phyloP scores from a whole-genome alignment of 2,888 invertebrate species.

The Plagiodera versicolora region DNA sequence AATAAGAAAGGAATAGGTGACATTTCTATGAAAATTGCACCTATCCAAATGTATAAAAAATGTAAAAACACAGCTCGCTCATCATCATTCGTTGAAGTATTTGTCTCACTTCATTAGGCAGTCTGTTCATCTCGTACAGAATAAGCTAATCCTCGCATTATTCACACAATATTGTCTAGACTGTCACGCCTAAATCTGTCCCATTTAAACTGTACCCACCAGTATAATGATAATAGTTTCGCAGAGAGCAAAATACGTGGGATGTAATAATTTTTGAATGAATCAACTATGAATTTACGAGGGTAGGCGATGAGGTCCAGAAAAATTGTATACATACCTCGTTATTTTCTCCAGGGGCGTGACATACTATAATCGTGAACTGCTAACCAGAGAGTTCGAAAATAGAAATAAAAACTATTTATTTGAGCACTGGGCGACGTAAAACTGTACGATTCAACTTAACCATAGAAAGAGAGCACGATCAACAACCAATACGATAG shows the following conservation, averaged over 20 bases:
- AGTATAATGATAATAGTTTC: conserved; percentile 2
- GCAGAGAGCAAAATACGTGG: not conserved
- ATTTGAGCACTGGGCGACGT: too few species aligned
- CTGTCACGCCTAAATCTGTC: conserved; percentile 13
- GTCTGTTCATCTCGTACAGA: not conserved
- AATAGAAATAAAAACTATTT: too few species aligned
- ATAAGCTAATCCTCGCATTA: not conserved
- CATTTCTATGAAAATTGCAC: not conserved
- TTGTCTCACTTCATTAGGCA: not conserved
- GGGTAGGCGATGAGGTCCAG: not conserved
- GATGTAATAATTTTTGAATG: conserved; percentile 5
- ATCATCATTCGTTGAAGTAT: not conserved
- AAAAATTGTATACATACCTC: not conserved
- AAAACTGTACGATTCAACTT: too few species aligned
- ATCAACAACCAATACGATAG: too few species aligned
- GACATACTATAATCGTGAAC: too few species aligned
- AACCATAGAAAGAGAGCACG: too few species aligned
- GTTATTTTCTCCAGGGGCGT: not conserved
- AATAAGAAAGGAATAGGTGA: not conserved
- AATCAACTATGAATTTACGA: not conserved
- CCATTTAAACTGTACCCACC: conserved; percentile 10
- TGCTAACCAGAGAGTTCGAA: too few species aligned
- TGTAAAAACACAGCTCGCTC: too few species aligned
- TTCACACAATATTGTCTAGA: not conserved
- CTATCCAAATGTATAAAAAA: too few species aligned